phyloP scores from a whole-genome alignment of 2,797 vertebrate genomes.

The Tarsius wallacei region DNA sequence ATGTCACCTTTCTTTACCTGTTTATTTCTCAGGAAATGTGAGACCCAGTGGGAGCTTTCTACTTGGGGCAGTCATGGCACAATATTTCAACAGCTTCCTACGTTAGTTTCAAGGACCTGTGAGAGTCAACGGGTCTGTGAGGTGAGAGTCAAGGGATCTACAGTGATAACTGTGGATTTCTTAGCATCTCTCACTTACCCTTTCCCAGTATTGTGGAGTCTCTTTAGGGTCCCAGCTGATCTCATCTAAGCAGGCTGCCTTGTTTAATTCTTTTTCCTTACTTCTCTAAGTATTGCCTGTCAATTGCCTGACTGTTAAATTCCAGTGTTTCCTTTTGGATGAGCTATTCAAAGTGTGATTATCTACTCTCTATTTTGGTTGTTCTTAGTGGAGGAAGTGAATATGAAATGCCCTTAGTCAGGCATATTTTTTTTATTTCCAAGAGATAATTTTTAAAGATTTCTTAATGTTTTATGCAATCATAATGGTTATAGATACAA shows the following conservation, averaged over 20 bases:
- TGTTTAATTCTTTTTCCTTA: background rate
- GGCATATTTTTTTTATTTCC: background rate
- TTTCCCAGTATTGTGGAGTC: background rate
- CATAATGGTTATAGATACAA: background rate
- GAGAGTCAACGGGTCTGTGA: background rate
- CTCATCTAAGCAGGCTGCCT: background rate
- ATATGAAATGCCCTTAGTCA: background rate
- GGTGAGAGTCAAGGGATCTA: background rate
- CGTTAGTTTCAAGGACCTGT: background rate
- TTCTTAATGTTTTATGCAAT: background rate
- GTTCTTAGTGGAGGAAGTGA: background rate
- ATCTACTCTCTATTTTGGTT: background rate
- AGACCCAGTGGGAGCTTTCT: background rate
- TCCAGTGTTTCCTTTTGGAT: background rate
- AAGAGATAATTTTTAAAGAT: background rate
- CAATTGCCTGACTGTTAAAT: background rate
- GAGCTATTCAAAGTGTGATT: background rate
- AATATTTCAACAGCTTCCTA: background rate
- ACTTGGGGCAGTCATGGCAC: background rate
- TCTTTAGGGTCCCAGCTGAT: background rate
- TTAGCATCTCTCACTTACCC: background rate
- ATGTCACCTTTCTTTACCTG: background rate
- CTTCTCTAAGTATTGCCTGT: background rate
- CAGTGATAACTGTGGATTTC: background rate
- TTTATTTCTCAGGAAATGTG: background rate